Base-by-base conservation (phyloP, 30 jellyfish, hydroid and myxozoan genomes). In the Sanderia malayensis region DNA sequence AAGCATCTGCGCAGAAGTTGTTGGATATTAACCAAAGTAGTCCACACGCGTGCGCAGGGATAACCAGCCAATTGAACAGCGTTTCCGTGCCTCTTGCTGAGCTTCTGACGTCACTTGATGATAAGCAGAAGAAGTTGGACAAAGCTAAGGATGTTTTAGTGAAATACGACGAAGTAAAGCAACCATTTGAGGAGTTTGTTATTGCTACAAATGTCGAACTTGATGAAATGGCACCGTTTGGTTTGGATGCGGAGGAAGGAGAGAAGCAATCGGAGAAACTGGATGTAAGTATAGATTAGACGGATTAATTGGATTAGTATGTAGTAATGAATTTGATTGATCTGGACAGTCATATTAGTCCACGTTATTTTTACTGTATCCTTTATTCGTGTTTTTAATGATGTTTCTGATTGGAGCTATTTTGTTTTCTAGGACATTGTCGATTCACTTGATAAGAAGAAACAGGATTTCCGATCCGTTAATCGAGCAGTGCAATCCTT, bases 401-500 rank as follows among this genome's bases (percentile, higher is more conserved):
- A n/a, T n/a, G n/a, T n/a, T n/a, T n/a, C n/a, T n/a, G n/a, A n/a
- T n/a, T n/a, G n/a, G n/a, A n/a, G n/a, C n/a, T n/a, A n/a, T n/a
- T 29, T 44, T 58, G 20, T 41, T 28, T 72, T 11, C 75, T 28
- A 92, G 99, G 91, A 85, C 2, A 83, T 92, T 20, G 82, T 67
- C 3, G 81, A 74, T 25, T 63, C 89, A 19, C 79, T 92, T 30
- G 96, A 84, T 28, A 92, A 80, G 80, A 81, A 94, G 52, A 92
- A 92, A 41, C 95, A 96, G 0, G 99, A 91, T 55, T 64, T 92
- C 65, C 57, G 99, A 58, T 74, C 95, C 9, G 79, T 84, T 17
- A 92, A 92, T 87, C 93, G 95, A 49, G 96, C 95, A 23, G 99
- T 96, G 0, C 99, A 92, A 37, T 59, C 60, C 47, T 73, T 92